These are phyloP conservation scores for Rousettus leschenaultii DNA, from an alignment of 2,113 vertebrate genomes.

Conservation along the genomic window DNA sequence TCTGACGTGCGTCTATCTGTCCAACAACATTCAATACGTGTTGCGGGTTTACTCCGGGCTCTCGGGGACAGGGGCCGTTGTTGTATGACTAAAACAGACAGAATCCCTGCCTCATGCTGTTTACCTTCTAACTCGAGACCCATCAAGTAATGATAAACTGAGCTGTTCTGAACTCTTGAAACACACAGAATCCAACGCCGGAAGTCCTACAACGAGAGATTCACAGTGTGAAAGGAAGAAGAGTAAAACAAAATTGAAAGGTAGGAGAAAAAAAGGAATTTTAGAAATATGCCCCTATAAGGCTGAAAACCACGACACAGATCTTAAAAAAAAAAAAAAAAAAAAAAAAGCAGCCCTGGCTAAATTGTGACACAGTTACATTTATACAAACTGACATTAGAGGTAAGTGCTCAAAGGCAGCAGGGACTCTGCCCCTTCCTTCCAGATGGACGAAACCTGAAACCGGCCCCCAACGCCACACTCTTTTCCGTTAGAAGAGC, in stretches of 20 bases:
- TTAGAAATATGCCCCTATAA: not conserved
- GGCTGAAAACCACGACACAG: not conserved
- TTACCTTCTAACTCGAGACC: not conserved
- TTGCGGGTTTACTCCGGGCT: not conserved
- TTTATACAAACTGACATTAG: not conserved
- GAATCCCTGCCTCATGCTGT: rapidly evolving
- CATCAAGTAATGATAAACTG: not conserved
- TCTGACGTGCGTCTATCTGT: not conserved
- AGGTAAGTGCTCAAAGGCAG: not conserved
- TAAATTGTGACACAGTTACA: not conserved
- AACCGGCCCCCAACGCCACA: rapidly evolving
- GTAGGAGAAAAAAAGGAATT: not conserved
- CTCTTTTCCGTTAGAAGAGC: not conserved
- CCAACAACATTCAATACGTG: not conserved
- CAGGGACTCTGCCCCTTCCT: not conserved
- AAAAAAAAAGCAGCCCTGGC: not conserved
- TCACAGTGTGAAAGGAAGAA: not conserved
- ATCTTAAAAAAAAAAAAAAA: too few species aligned
- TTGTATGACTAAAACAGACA: not conserved
- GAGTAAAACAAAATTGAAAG: not conserved
- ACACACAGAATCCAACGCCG: not conserved
- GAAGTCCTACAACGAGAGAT: not conserved
- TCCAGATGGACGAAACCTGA: not conserved
- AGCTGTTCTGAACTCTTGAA: not conserved
- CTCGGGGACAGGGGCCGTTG: not conserved